Percentiles rank a stretch among this genome's conserved stretches.
These are phyloP conservation scores for Amblyraja radiata DNA, from an alignment of 2,797 vertebrate genomes.

Conservation along the genomic window DNA sequence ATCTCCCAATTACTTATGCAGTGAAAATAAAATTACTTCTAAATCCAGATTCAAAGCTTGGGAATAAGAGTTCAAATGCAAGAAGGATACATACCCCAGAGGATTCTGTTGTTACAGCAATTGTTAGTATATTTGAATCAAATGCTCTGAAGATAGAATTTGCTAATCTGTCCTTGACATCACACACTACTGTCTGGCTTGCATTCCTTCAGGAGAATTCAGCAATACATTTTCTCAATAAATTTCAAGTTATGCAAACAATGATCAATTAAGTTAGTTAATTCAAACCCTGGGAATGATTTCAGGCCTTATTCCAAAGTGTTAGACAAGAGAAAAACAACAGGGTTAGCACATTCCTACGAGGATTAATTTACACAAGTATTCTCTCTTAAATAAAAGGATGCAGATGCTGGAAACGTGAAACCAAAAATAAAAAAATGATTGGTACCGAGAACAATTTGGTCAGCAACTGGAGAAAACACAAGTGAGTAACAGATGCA, in stretches of 20 bases:
- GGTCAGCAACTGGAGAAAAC: background rate
- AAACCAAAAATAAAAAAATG: background rate
- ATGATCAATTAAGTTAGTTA: background rate
- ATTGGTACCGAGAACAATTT: background rate
- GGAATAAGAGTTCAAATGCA: background rate
- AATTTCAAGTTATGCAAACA: background rate
- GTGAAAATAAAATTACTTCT: constrained; percentile 26
- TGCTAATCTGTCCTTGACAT: constrained; percentile 25
- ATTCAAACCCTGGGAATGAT: background rate
- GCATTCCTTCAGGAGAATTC: background rate
- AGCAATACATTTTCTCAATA: constrained; percentile 2
- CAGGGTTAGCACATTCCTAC: background rate
- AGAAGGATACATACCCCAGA: background rate
- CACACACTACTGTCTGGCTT: background rate
- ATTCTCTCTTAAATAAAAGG: background rate
- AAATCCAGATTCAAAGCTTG: constrained; percentile 4
- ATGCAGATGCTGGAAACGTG: background rate
- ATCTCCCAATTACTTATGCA: background rate
- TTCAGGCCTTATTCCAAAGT: background rate
- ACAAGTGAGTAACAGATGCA: background rate
- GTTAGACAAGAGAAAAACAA: background rate
- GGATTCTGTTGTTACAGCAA: background rate
- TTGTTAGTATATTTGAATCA: background rate
- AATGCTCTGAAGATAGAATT: background rate
- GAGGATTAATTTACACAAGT: background rate